Percentiles rank a stretch among this genome's conserved stretches.
These are phyloP conservation scores for Bovichtus diacanthus DNA, from an alignment of 2,797 vertebrate species.

Conservation along the genomic window DNA sequence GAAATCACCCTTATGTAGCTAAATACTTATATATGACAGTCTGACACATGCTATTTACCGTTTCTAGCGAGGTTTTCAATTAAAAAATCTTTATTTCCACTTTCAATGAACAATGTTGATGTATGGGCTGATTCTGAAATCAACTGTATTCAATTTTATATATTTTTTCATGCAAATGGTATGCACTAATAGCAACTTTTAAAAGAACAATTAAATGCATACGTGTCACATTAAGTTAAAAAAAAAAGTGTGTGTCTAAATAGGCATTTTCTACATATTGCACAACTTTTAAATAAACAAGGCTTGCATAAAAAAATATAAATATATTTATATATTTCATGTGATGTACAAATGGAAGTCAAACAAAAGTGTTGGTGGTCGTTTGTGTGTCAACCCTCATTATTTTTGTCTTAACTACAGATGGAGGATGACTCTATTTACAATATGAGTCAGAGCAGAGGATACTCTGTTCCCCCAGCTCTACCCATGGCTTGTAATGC, in stretches of 20 bases:
- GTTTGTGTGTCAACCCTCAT: background rate
- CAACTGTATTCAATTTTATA: background rate
- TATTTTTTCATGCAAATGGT: background rate
- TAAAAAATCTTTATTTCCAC: background rate
- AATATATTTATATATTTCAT: background rate
- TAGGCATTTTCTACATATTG: too few species aligned
- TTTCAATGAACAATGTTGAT: background rate
- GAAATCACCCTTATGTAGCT: background rate
- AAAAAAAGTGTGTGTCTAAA: too few species aligned
- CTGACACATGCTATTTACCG: too few species aligned
- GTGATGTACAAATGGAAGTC: background rate
- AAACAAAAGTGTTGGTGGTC: background rate
- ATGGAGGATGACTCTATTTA: slow-evolving; percentile 75
- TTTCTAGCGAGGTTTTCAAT: too few species aligned
- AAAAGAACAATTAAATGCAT: background rate
- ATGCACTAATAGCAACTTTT: background rate
- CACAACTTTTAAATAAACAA: background rate
- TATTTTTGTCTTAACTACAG: slow-evolving; percentile 46
- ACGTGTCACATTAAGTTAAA: too few species aligned
- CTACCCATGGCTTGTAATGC: slow-evolving; percentile 55
- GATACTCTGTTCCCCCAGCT: slow-evolving; percentile 61
- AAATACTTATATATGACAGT: background rate
- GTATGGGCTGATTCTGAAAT: background rate
- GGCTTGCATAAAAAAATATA: background rate
- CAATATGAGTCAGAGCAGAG: slow-evolving; percentile 80